A percentile compares a stretch with the other conserved stretches of the same genome.
Conservation (phyloP, 2,113 vertebrate species). For the Neomonachus schauinslandi region DNA sequence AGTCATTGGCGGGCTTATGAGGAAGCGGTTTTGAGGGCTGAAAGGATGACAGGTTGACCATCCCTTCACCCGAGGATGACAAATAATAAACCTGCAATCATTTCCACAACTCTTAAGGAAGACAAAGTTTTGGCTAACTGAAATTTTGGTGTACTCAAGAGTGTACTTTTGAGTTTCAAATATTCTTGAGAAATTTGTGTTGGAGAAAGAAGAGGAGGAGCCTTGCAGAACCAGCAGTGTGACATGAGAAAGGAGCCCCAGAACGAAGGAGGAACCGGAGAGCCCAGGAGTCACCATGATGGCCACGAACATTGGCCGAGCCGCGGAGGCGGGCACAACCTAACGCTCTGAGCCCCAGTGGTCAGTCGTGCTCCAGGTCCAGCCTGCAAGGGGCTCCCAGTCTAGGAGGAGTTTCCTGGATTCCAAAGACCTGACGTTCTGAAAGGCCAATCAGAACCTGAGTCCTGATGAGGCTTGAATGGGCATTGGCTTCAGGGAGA, state of each 20-base stretch:
- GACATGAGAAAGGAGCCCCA: background rate
- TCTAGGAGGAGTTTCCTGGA: background rate
- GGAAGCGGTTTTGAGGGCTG: background rate
- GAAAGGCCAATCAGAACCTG: background rate
- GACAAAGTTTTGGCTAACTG: background rate
- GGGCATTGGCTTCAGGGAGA: background rate
- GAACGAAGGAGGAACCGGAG: background rate
- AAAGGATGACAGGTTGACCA: background rate
- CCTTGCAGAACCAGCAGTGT: too few species aligned
- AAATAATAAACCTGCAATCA: background rate
- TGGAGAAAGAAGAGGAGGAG: background rate
- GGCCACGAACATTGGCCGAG: background rate
- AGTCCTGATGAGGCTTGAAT: background rate
- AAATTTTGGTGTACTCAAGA: background rate
- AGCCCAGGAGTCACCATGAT: too few species aligned
- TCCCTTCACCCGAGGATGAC: background rate
- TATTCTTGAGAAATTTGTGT: background rate
- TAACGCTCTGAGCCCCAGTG: rapidly evolving
- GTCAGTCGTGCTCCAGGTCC: background rate
- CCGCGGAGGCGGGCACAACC: rapidly evolving
- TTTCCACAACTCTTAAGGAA: background rate
- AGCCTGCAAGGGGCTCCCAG: background rate
- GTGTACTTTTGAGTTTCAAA: background rate
- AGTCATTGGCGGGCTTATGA: background rate
- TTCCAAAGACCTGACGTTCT: background rate